phyloP scores from a whole-genome alignment of 2,113 vertebrate genomes.

The Mesembrinibis cayennensis region DNA sequence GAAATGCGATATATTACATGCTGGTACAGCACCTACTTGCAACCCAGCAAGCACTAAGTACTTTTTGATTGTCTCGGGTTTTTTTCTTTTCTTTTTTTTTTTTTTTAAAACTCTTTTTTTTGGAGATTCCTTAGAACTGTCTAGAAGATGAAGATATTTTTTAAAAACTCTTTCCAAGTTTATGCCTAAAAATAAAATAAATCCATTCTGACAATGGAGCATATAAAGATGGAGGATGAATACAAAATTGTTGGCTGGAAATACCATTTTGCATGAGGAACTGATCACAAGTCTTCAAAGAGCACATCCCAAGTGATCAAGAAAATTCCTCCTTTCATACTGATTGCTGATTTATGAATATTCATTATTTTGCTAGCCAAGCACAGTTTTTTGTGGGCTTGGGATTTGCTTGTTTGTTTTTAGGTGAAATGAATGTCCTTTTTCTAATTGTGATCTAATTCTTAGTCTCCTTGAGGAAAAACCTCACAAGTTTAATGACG shows the following conservation, averaged over 20 bases:
- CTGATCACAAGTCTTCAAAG: background rate
- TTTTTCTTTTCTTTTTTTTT: background rate
- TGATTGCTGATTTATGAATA: background rate
- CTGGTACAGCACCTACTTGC: background rate
- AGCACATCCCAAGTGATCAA: background rate
- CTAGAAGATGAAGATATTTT: background rate
- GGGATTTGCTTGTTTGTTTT: background rate
- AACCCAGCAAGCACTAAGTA: background rate
- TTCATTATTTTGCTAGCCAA: background rate
- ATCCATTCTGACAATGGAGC: background rate
- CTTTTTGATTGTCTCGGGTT: too few relatives aligned
- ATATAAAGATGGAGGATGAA: background rate
- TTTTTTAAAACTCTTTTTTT: background rate
- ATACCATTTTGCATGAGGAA: background rate
- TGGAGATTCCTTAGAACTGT: background rate
- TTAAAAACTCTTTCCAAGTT: background rate
- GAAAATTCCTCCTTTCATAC: background rate
- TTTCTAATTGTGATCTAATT: constrained; percentile 7
- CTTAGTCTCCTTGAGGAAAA: background rate
- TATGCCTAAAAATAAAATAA: background rate
- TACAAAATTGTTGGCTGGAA: background rate
- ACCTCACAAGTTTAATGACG: background rate
- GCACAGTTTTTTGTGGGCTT: background rate
- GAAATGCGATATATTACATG: background rate
- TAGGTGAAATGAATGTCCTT: background rate